phyloP scores from a whole-genome alignment of 30 jellyfish, hydroid and myxozoan species.

The Turritopsis rubra region DNA sequence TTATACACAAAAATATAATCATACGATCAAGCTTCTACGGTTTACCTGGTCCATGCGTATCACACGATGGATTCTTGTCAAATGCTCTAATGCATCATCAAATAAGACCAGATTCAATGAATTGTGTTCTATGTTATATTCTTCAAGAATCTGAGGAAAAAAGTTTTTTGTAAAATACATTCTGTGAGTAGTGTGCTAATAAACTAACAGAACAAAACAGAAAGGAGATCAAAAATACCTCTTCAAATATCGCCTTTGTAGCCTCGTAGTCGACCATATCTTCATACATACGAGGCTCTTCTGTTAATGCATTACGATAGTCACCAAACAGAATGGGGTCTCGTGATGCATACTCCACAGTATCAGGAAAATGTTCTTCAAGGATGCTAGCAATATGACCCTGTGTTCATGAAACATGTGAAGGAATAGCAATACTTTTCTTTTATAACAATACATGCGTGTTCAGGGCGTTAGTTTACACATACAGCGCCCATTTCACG shows the following conservation, averaged over 20 bases:
- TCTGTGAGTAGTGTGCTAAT: not conserved
- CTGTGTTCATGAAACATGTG: conserved; percentile 31
- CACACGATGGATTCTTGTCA: conserved; percentile 91
- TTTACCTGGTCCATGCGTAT: conserved; percentile 91
- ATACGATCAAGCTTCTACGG: not conserved
- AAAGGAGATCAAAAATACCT: conserved; percentile 39
- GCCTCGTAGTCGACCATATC: conserved; percentile 87
- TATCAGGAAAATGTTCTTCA: conserved; percentile 67
- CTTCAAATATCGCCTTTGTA: conserved; percentile 84
- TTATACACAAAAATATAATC: too few species aligned
- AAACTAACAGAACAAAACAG: not conserved
- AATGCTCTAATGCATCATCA: conserved; percentile 97
- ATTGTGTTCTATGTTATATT: conserved; percentile 67
- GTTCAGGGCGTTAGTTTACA: too few species aligned
- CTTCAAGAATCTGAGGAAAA: conserved; percentile 94
- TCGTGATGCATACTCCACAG: conserved; percentile 43
- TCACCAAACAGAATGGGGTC: conserved; percentile 92
- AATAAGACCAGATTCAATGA: conserved; percentile 83
- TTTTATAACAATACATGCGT: too few species aligned
- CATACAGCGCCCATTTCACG: too few species aligned
- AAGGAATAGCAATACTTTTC: not conserved
- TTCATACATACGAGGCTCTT: conserved; percentile 90
- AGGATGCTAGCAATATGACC: conserved; percentile 40
- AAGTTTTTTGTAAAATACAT: not conserved
- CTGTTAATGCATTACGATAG: conserved; percentile 78